Base-by-base conservation (phyloP, 2,113 vertebrate genomes). In the Chaetorhynchus papuensis region DNA sequence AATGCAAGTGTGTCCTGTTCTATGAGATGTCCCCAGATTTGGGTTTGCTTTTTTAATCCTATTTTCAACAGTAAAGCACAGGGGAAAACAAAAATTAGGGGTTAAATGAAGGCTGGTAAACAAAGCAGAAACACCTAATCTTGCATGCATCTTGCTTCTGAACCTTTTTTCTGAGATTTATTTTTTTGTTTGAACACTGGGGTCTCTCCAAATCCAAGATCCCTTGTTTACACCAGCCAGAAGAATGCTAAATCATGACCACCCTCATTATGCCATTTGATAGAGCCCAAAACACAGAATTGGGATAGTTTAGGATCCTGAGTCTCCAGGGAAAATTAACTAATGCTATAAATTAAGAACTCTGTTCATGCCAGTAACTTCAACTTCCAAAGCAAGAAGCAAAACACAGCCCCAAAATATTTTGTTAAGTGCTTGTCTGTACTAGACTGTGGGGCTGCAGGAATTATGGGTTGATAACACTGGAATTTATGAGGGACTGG, bases 401-500 rank as follows among this genome's bases (percentile, higher is more conserved):
- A 84, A 94, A 94, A 83, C 54, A 89, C 70, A 90, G 65, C n/a
- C 44, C 53, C 77, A 79, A 82, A 75, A 92, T 88, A 92, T 82
- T 80, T 92, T 57, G 44, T 33, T 83, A 84, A 89, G 74, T 79
- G 57, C 86, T 79, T 71, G 80, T 93, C 94, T 95, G 76, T 90
- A 35, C 72, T 88, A 69, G 88, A 84, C 88, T 61, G 87, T 17
- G 41, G 69, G 61, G 53, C 16, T 83, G 81, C 66, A 89, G 87
- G 81, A 96, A 90, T 93, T 93, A 72, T 6, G 71, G 42, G 35
- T 90, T 93, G 93, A 97, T 96, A 94, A 94, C 79, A 24, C 60
- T 87, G 92, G 90, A 96, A 97, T 94, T 94, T 94, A 93, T 50
- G 71, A 87, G 83, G 45, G 65, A 79, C 76, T 84, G 72, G 65